These are phyloP conservation scores for Quadriops clusia DNA, from an alignment of 2,888 invertebrate genomes.

Conservation along the genomic window DNA sequence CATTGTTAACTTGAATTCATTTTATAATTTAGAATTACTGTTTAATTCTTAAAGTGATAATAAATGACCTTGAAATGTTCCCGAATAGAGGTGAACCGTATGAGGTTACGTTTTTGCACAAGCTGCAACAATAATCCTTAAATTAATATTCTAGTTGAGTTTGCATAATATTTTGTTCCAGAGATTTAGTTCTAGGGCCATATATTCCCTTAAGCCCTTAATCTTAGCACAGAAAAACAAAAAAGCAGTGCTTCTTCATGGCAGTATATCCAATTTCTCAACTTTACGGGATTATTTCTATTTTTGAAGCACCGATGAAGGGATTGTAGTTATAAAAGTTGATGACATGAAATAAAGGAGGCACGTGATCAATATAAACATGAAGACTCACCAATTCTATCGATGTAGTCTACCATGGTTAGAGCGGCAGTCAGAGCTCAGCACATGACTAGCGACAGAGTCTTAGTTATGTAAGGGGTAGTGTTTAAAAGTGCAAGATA, in stretches of 20 bases:
- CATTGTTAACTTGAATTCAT: too few species aligned
- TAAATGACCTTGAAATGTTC: too few species aligned
- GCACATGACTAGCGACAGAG: slow-evolving; percentile 17
- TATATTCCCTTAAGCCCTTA: neutral
- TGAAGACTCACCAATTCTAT: slow-evolving; percentile 31
- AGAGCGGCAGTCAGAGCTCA: slow-evolving; percentile 10
- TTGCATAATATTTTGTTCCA: too few species aligned
- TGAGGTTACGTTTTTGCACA: too few species aligned
- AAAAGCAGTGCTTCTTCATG: neutral
- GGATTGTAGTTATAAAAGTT: slow-evolving; percentile 16
- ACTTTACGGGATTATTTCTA: slow-evolving; percentile 15
- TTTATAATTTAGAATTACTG: too few species aligned
- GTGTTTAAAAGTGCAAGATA: too few species aligned
- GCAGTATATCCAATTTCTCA: slow-evolving; percentile 4
- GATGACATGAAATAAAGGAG: slow-evolving; percentile 17
- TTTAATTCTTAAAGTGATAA: too few species aligned
- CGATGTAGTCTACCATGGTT: slow-evolving; percentile 30
- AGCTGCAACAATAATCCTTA: too few species aligned
- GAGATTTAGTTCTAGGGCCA: too few species aligned
- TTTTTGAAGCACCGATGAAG: slow-evolving; percentile 12
- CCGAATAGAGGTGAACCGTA: too few species aligned
- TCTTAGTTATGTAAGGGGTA: slow-evolving; percentile 1
- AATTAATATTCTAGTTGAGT: too few species aligned
- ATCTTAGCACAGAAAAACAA: slow-evolving; percentile 1
- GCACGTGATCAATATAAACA: slow-evolving; percentile 21